These are phyloP conservation scores for Australoheros facetus DNA, from an alignment of 2,797 vertebrate genomes.

Conservation along the genomic window DNA sequence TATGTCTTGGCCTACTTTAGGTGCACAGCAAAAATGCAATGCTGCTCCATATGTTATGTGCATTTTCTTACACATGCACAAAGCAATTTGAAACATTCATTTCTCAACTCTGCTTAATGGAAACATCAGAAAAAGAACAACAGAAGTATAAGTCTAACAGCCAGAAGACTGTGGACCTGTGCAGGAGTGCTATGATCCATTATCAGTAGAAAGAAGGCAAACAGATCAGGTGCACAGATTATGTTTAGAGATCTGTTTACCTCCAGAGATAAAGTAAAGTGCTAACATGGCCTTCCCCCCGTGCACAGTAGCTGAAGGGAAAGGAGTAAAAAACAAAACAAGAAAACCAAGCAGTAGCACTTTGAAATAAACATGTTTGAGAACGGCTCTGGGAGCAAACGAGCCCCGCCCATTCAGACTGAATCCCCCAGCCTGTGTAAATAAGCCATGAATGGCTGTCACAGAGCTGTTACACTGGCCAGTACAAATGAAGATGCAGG, in stretches of 20 bases:
- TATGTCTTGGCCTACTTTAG: conserved; percentile 66
- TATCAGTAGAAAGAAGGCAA: conserved; percentile 39
- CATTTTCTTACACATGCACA: conserved; percentile 17
- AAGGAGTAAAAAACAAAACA: not conserved
- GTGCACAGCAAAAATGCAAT: conserved; percentile 13
- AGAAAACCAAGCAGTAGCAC: not conserved
- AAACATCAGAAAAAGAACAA: not conserved
- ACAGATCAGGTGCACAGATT: conserved; percentile 51
- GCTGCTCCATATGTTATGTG: conserved; percentile 16
- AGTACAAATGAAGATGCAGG: conserved; percentile 66
- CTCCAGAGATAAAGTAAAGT: conserved; percentile 43
- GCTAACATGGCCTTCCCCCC: conserved; percentile 21
- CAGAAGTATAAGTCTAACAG: not conserved
- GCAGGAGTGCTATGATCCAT: conserved; percentile 24
- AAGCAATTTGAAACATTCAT: conserved; percentile 15
- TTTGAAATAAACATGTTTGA: conserved; percentile 51
- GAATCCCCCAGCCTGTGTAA: conserved; percentile 62
- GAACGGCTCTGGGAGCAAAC: conserved; percentile 48
- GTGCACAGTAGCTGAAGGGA: conserved; percentile 31
- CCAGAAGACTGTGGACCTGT: conserved; percentile 1
- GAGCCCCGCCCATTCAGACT: conserved; percentile 42
- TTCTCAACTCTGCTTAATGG: conserved; percentile 6
- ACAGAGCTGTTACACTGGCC: conserved; percentile 58
- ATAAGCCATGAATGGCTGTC: conserved; percentile 73
- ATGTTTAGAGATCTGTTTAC: conserved; percentile 43